Evolutionary conservation across 2,888 invertebrate species (phyloP).

Genomic region (Ophion ventricosus): DNA sequence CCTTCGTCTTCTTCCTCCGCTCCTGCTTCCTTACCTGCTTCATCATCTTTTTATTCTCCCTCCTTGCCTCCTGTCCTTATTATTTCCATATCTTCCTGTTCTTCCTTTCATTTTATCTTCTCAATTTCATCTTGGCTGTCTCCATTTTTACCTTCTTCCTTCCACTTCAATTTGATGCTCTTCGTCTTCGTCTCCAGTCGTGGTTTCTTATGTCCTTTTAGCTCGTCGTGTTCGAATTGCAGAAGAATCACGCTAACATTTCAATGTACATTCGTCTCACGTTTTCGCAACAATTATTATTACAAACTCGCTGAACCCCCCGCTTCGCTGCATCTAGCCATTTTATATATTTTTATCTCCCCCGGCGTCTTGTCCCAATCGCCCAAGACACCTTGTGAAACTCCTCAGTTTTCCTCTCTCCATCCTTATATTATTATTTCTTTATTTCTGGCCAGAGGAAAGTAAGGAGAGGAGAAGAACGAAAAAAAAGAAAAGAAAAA

Average conservation of each 20-base stretch:
- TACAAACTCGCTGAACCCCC: conserved; percentile 70
- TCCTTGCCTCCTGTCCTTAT: background rate
- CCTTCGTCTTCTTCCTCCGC: conserved; percentile 30
- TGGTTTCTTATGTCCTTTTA: background rate
- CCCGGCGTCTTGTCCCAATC: conserved; percentile 16
- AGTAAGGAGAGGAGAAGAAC: background rate
- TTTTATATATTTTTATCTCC: conserved; percentile 49
- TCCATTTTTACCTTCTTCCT: conserved; percentile 59
- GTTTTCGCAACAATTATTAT: conserved; percentile 79
- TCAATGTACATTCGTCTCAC: conserved; percentile 77
- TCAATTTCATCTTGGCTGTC: conserved; percentile 1
- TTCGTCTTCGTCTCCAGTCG: conserved; percentile 1
- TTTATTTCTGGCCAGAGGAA: conserved; percentile 38
- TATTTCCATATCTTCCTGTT: background rate
- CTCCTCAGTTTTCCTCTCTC: conserved; percentile 19
- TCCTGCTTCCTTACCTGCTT: conserved; percentile 33
- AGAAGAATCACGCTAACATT: conserved; percentile 67
- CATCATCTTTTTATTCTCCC: background rate
- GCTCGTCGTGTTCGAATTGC: conserved; percentile 27
- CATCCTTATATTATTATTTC: conserved; percentile 55
- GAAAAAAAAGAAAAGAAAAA: background rate
- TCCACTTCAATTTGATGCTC: conserved; percentile 41
- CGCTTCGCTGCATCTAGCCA: conserved; percentile 28
- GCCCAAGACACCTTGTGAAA: conserved; percentile 5
- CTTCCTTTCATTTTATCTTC: background rate